Base-by-base conservation (phyloP, 2,888 invertebrate species). In the Andrena fulva region DNA sequence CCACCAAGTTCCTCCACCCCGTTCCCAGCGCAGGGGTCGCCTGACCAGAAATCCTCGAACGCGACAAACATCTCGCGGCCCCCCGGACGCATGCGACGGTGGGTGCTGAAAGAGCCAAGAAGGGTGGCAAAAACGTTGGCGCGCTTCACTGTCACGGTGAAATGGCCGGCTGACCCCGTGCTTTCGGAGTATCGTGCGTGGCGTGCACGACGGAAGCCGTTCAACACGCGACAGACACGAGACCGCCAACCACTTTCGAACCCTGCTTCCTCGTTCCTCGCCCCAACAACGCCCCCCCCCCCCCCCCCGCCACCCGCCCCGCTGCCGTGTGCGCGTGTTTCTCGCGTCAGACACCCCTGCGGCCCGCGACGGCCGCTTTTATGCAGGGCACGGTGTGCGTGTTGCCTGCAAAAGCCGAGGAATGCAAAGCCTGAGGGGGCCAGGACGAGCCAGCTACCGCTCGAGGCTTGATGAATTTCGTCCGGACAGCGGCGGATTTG, bases 381-480 rank as follows among this genome's bases (percentile, higher is more conserved):
- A 74, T 86, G 86, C 86, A 71, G 68, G 64, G 71, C 73, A 77
- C 80, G 42, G 86, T 84, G 86, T 73, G 84, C 86, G 87, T 86
- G 86, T 75, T 79, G 81, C 84, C 86, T 79, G 86, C 71, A 75
- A 74, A 75, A 79, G 79, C 86, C 64, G 84, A 84, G 87, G 87
- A 86, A 86, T 79, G 86, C 81, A 72, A 79, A 71, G 76, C 70
- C 70, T 76, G 52, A 50, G 54, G 56, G 54, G 31, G 68, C 29
- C 54, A 48, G 73, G 71, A 20, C 56, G 48, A 50, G 27, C 68
- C 67, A 56, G 74, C 63, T 35, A 73, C 70, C 69, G 77, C 75
- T 77, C 75, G 72, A 73, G 83, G 77, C 77, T 82, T 86, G 86
- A 86, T 87, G 86, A 86, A 87, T 86, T 87, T 87, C 80, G 76